Evolutionary conservation across 2,888 invertebrate genomes (phyloP), one percentile per base, ranked within the genome.

Genomic region (Apantesis nais): DNA sequence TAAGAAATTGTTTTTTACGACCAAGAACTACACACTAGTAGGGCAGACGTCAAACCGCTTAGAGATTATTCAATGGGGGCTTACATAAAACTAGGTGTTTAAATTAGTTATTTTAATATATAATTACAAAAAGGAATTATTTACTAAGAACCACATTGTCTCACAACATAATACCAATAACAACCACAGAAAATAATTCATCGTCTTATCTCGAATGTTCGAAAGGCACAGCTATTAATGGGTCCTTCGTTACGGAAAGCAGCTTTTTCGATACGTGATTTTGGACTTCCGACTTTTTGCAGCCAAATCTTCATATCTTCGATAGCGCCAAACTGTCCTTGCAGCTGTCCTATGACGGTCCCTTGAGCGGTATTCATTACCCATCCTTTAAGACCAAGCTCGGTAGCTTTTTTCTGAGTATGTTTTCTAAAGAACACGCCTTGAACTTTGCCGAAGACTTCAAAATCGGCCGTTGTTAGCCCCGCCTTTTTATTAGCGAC

Each of bases 321-420:
- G 55, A 97, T 85, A 76, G 96, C 95, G 2, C 84, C 80, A 66
- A 89, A 83, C 19, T 95, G 90, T 2, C 97, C 97, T 91, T 97
- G 96, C 62, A 97, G 71, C 71, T 95, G 94, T 4, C 97, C 97
- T 66, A 96, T 88, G 0, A 97, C 97, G 0, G 97, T 97, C 0
- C 96, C 97, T 77, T 95, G 92, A 11, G 95, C 90, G 0, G 97
- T 97, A 84, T 97, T 97, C 96, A 96, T 97, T 77, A 97, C 97
- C 97, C 97, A 97, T 68, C 97, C 97, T 82, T 93, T 96, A 9
- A 97, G 83, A 1, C 96, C 96, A 25, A 97, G 90, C 78, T 96
- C 95, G 19, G 90, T 90, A 0, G 96, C 97, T 86, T 96, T 96
- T 77, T 93, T 93, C 84, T 97, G 96, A 0, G 97, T 97, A 83